Base-by-base conservation (phyloP, 1,140 invertebrate genomes). In the Caerostris darwini region DNA sequence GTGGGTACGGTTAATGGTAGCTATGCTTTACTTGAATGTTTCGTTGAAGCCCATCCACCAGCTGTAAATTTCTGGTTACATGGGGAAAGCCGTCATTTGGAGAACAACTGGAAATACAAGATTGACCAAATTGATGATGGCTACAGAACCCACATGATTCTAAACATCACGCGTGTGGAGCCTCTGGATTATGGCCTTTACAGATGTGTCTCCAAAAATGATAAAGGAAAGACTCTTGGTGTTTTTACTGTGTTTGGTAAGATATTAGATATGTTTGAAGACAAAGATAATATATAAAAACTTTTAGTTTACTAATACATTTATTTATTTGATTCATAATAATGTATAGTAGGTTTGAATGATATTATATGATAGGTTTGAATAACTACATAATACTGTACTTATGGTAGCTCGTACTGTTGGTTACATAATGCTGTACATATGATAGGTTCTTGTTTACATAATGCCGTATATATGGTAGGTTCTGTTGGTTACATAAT, bases 41-140 rank as follows among this genome's bases (percentile, higher is more conserved):
- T 98, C 95, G 97, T 98, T 1, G 98, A 99, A 96, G 98, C 98
- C 0, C 99, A 97, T 96, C 98, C 99, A 0, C 97, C 98, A 95
- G 97, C 98, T 0, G 96, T 98, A 3, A 97, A 97, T 88, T 98
- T 98, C 95, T 99, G 99, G 99, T 98, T 98, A 95, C 96, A 97
- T 59, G 96, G 97, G 6, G 98, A 98, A 94, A 97, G 97, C n/a
- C 96, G 97, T 86, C 97, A 98, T 7, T 95, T 98, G 1, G 96
- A 98, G 97, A 96, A 97, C 19, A 93, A 71, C 7, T 95, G 94
- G 92, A 95, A 95, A 61, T 94, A 94, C 17, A 92, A 95, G 34
- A 94, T 95, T 5, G 82, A 82, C 3, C 93, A 95, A 89, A 71
- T 91, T 19, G 92, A 94, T 7, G 81, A 93, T 0, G 85, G 87